These are phyloP conservation scores for Channa maculata DNA, from an alignment of 2,113 vertebrate species.

Conservation along the genomic window DNA sequence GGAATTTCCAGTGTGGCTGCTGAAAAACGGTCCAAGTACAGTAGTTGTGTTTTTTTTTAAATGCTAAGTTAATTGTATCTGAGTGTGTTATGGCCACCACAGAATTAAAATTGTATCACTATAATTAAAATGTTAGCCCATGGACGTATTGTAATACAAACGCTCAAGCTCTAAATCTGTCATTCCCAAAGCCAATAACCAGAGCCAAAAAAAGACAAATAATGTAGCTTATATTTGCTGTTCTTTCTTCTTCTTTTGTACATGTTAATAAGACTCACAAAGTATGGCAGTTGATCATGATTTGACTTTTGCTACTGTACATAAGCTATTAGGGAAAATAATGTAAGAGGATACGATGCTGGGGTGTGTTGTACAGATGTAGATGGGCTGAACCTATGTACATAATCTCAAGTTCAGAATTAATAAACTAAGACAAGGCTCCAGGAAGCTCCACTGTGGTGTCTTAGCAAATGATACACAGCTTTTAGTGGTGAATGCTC, in stretches of 20 bases:
- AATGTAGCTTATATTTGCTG: background rate
- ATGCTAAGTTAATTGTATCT: background rate
- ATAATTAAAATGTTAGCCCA: background rate
- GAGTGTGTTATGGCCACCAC: background rate
- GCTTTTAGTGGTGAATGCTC: constrained; percentile 8
- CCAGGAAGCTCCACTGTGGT: constrained; percentile 13
- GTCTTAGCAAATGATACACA: constrained; percentile 35
- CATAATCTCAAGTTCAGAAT: constrained; percentile 36
- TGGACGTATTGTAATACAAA: background rate
- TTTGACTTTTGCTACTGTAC: constrained; percentile 1
- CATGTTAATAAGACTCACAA: background rate
- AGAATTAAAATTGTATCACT: background rate
- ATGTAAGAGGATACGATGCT: constrained; percentile 9
- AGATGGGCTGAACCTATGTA: constrained; percentile 4
- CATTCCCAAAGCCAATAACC: background rate
- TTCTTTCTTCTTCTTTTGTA: background rate
- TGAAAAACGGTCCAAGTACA: constrained; percentile 10
- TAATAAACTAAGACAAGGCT: constrained; percentile 32
- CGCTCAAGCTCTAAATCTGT: background rate
- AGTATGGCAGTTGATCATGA: background rate
- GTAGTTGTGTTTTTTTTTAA: background rate
- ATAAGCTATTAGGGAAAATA: background rate
- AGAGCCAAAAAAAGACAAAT: constrained; percentile 1
- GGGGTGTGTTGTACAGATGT: constrained; percentile 10
- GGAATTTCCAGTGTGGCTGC: constrained; percentile 17